Evolutionary conservation across 2,113 vertebrate genomes (phyloP), one percentile per base, ranked within the genome.

Genomic region (Dasyurus viverrinus): DNA sequence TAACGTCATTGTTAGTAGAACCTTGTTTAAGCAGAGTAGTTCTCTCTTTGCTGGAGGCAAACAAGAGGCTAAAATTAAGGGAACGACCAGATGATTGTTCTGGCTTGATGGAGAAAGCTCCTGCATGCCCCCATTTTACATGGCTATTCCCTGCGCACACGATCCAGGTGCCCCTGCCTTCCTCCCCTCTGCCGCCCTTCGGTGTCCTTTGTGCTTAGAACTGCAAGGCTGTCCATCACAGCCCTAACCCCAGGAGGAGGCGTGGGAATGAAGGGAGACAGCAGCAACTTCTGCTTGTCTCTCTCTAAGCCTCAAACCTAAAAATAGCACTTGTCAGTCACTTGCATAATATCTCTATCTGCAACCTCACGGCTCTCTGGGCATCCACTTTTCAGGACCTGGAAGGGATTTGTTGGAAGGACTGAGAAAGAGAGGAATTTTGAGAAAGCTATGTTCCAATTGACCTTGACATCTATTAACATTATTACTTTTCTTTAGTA

Each of bases 401-500:
- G 27, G 93, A 90, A 93, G 55, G 2, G 89, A 55, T 60, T 89
- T 94, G 50, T 47, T 50, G 23, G 90, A n/a, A 36, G 52, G 53
- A 50, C n/a, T 23, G 90, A 46, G 42, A 47, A 53, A 53, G 90
- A 42, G 89, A 96, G 76, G 95, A 94, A 48, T 91, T 6, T 52
- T 90, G 0, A 10, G 91, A 95, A 68, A 93, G 90, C 93, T 46
- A 54, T 91, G 36, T 76, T 92, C 84, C 92, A n/a, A 4, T 46
- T 23, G 94, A 76, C 50, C 68, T 9, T 36, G 12, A 84, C 68
- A 42, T 19, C 68, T 76, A 22, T 76, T 76, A 76, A 76, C 36
- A 76, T 76, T 76, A 22, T 27, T 54, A 47, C 91, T 91, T 92
- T 95, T 92, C 76, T 94, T 93, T 90, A 94, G 91, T 57, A 76